Conservation (phyloP, 2,888 invertebrate genomes). For the Bugulina stolonifera region DNA sequence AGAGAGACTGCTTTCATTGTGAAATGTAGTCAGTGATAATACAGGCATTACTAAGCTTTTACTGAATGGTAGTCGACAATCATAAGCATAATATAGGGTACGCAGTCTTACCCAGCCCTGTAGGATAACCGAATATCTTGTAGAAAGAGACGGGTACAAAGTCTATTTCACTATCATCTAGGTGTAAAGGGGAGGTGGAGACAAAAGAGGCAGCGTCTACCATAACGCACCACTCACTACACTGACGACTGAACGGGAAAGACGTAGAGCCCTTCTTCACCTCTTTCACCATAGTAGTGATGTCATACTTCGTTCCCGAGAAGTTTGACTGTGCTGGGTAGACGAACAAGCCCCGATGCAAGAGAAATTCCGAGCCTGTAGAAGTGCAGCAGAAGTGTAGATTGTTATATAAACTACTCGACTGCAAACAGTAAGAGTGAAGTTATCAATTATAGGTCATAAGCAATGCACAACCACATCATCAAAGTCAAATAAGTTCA, state of each 20-base stretch:
- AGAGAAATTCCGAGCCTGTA: too few relatives aligned
- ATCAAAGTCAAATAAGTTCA: too few relatives aligned
- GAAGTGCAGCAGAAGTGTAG: too few relatives aligned
- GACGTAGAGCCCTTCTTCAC: constrained; percentile 53
- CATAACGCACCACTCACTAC: constrained; percentile 58
- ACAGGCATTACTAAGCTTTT: too few relatives aligned
- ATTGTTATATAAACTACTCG: too few relatives aligned
- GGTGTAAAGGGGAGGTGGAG: constrained; percentile 70
- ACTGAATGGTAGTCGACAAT: too few relatives aligned
- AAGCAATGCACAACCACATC: too few relatives aligned
- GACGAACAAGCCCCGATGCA: constrained; percentile 64
- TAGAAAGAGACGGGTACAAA: constrained; percentile 90
- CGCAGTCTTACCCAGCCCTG: constrained; percentile 74
- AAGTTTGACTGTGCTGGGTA: constrained; percentile 93
- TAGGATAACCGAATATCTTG: constrained; percentile 93
- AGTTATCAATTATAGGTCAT: too few relatives aligned
- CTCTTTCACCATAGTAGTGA: constrained; percentile 62
- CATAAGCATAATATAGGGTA: too few relatives aligned
- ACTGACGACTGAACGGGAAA: constrained; percentile 24
- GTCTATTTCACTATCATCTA: constrained; percentile 69
- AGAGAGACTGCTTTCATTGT: too few relatives aligned
- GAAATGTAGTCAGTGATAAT: too few relatives aligned
- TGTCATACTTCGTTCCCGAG: constrained; percentile 81
- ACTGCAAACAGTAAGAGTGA: too few relatives aligned
- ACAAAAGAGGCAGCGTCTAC: constrained; percentile 81